phyloP scores from a whole-genome alignment of 1,140 invertebrate species.

The Muscidifurax raptorellus region DNA sequence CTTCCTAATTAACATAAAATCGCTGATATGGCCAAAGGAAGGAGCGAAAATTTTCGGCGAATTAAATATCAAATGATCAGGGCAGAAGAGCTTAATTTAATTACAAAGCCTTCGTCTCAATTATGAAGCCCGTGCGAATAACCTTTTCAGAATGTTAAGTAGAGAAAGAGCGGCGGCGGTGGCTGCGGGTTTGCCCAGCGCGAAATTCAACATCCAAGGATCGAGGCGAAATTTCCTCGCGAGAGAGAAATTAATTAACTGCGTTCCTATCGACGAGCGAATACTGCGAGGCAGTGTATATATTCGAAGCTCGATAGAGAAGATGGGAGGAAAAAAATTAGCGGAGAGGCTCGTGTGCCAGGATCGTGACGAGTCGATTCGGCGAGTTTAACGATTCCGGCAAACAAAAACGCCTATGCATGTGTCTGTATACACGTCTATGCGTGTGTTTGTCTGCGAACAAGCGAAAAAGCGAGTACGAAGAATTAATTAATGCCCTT shows the following conservation, averaged over 20 bases:
- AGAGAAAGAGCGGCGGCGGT: background rate
- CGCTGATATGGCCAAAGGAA: background rate
- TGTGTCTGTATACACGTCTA: background rate
- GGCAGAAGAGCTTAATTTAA: background rate
- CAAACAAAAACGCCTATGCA: background rate
- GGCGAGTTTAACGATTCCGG: constrained; percentile 1
- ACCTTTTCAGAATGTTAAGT: background rate
- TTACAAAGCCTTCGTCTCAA: background rate
- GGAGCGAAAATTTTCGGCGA: background rate
- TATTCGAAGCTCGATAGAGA: background rate
- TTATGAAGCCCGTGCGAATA: background rate
- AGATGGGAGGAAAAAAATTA: constrained; percentile 14
- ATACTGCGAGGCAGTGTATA: constrained; percentile 31
- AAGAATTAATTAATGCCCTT: background rate
- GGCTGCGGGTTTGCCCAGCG: background rate
- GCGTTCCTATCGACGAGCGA: constrained; percentile 48
- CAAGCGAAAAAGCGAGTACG: background rate
- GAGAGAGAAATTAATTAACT: constrained; percentile 18
- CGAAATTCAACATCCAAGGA: background rate
- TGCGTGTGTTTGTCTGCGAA: background rate
- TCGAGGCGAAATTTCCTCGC: background rate
- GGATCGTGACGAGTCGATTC: background rate
- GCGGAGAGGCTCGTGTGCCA: background rate
- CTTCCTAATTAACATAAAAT: background rate
- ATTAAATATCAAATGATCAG: background rate